These are phyloP conservation scores for Bactericera cockerelli DNA, from an alignment of 1,140 invertebrate genomes.

Conservation along the genomic window DNA sequence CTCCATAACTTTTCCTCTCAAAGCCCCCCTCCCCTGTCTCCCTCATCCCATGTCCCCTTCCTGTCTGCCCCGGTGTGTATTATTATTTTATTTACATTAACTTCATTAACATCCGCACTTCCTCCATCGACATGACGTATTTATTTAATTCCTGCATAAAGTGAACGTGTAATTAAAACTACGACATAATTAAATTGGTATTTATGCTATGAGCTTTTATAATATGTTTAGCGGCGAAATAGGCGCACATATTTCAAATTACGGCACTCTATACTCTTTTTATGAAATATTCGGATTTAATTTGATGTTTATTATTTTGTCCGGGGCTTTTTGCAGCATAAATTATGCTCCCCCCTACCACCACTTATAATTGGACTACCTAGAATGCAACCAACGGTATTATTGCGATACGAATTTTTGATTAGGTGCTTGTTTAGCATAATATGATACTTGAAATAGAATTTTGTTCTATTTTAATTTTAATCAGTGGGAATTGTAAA, in stretches of 20 bases:
- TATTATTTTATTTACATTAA: conserved; percentile 9
- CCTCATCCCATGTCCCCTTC: conserved; percentile 1
- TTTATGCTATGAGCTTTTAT: conserved; percentile 7
- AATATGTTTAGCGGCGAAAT: conserved; percentile 3
- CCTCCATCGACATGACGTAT: not conserved
- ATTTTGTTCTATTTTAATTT: too few relatives aligned
- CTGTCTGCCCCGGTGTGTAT: not conserved
- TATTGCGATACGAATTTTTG: too few relatives aligned
- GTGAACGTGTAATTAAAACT: conserved; percentile 4
- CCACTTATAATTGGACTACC: too few relatives aligned
- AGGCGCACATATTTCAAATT: not conserved
- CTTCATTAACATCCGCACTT: not conserved
- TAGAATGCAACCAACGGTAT: too few relatives aligned
- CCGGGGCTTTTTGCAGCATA: too few relatives aligned
- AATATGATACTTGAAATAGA: too few relatives aligned
- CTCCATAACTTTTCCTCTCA: not conserved
- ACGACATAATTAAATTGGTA: conserved; percentile 8
- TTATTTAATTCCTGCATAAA: conserved; percentile 5
- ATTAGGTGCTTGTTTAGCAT: too few relatives aligned
- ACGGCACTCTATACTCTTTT: too few relatives aligned
- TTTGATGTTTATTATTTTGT: too few relatives aligned
- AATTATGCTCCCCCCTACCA: too few relatives aligned
- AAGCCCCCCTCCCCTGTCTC: not conserved
- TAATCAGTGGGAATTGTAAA: too few relatives aligned
- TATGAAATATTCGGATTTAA: too few relatives aligned